Conservation (phyloP, 2,113 vertebrate genomes). For the Ariopsis seemanni region DNA sequence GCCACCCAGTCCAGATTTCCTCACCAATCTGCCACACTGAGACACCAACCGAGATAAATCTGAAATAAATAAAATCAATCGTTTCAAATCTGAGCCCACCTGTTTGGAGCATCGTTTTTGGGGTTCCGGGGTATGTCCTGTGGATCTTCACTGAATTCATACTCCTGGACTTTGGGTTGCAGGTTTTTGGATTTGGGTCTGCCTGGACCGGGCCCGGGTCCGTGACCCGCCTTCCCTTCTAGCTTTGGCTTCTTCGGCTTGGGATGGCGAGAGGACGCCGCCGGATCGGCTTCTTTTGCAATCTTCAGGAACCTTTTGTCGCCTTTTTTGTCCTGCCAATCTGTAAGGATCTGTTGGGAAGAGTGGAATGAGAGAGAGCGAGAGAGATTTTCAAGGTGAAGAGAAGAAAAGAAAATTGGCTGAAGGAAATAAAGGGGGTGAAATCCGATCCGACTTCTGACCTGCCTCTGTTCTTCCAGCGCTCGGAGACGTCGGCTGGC, state of each 20-base stretch:
- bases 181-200: constrained; percentile 94
- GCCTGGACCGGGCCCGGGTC: constrained; percentile 87
- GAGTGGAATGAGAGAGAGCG: not conserved
- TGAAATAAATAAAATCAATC: not conserved
- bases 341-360: constrained; percentile 88
- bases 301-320: constrained; percentile 91
- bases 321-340: constrained; percentile 99
- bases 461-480: constrained; percentile 96
- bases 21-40: not conserved
- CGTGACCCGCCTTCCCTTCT: constrained; percentile 89
- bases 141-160: constrained; percentile 93
- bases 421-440: not conserved
- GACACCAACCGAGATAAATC: not conserved
- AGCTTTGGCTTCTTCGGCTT: constrained; percentile 97
- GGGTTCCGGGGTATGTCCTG: constrained; percentile 94
- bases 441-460: constrained; percentile 50
- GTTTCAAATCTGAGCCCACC: constrained; percentile 67
- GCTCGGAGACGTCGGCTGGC: constrained; percentile 91
- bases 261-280: constrained; percentile 84
- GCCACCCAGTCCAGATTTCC: too few species aligned
- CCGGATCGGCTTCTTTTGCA: constrained; percentile 88
- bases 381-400: not conserved
- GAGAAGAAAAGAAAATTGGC: not conserved
- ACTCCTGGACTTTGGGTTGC: constrained; percentile 94
- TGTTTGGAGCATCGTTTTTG: constrained; percentile 97